Base-by-base conservation (phyloP, 1,140 invertebrate species). In the Eueides isabella region DNA sequence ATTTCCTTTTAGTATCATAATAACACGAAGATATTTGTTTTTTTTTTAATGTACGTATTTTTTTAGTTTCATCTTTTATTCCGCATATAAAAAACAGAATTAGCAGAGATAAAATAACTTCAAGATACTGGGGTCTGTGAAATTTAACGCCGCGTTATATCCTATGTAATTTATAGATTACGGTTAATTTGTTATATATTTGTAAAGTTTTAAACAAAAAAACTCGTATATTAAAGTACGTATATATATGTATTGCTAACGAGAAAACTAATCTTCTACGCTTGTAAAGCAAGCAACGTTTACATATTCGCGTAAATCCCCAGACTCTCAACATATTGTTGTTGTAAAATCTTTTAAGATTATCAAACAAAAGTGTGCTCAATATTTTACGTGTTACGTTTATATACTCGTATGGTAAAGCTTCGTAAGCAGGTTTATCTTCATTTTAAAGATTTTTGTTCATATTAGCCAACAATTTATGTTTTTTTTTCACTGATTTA, bases 331-430 rank as follows among this genome's bases (percentile, higher is more conserved):
- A 55, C 48, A n/a, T 26, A 55, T 55, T 26, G 23, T 55, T 55
- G 48, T 55, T 55, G n/a, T 23, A 12, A 55, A 55, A 55, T 55
- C 48, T 26, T 55, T 55, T 55, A 55, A 55, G 7, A 55, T 55
- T 55, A 23, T 14, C 19, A 14, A 55, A 55, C 48, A 55, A 26
- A 55, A 12, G 48, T 55, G 7, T 55, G 12, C 48, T 7, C 23
- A 55, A 55, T 55, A 55, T 26, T 26, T 55, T 55, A 26, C 19
- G 11, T 26, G 26, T 55, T 23, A 26, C 48, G 7, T 23, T 23
- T 55, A 55, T 55, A 23, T 12, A n/a, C n/a, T n/a, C n/a, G n/a
- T n/a, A 23, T 55, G 23, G 23, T 55, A 14, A 55, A 55, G 19
- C 48, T 55, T 26, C 48, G 48, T 55, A 26, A n/a, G 16, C 23